These are phyloP conservation scores for Eupithecia insigniata DNA, from an alignment of 2,888 invertebrate genomes.

Conservation along the genomic window DNA sequence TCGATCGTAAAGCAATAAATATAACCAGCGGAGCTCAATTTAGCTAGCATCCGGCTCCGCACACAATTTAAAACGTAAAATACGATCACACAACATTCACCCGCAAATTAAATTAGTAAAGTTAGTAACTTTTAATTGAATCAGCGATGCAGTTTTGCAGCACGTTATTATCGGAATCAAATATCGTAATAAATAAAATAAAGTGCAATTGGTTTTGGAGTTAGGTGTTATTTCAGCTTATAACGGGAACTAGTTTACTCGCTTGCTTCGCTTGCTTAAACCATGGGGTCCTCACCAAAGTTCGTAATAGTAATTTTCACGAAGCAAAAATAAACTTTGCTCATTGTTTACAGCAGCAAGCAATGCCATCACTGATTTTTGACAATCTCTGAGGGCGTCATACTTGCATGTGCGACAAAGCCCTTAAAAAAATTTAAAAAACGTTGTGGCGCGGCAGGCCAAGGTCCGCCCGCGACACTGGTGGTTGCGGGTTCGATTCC, in stretches of 20 bases:
- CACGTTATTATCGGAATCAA: constrained; percentile 40
- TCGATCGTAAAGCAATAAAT: constrained; percentile 51
- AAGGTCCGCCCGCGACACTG: too few species aligned
- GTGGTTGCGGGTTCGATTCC: too few species aligned
- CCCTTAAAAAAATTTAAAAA: too few species aligned
- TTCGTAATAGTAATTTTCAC: not conserved
- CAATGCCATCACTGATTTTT: not conserved
- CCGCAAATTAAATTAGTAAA: constrained; percentile 41
- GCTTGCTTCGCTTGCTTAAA: not conserved
- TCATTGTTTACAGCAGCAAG: not conserved
- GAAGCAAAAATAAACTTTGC: not conserved
- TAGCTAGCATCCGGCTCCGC: constrained; percentile 38
- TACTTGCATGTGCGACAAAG: too few species aligned
- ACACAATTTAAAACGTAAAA: constrained; percentile 34
- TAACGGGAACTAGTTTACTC: not conserved
- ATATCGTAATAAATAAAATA: constrained; percentile 32
- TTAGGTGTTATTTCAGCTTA: not conserved
- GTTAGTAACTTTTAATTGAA: constrained; percentile 52
- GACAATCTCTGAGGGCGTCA: too few species aligned
- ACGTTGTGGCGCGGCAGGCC: too few species aligned
- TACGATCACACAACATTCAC: constrained; percentile 38
- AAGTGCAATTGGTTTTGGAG: constrained; percentile 2
- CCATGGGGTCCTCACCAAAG: not conserved
- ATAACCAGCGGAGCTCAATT: constrained; percentile 45
- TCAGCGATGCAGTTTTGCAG: constrained; percentile 43